Conservation (phyloP, 2,113 vertebrate species). For the Sebastes fasciatus region DNA sequence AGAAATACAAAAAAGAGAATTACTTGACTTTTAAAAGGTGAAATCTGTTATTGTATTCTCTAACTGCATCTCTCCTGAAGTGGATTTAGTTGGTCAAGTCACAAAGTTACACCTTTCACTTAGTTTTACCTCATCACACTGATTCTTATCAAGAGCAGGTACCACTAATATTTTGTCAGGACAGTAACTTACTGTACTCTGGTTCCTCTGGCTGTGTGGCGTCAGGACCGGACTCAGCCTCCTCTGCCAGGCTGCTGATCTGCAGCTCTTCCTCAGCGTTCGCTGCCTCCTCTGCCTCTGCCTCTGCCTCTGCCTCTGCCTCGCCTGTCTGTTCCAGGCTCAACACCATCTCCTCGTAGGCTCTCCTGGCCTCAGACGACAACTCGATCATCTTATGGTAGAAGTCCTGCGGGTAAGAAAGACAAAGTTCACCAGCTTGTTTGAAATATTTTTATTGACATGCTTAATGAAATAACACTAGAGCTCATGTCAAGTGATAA, state of each 20-base stretch:
- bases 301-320: constrained; percentile 6
- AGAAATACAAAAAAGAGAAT: not conserved
- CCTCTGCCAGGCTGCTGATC: constrained; percentile 1
- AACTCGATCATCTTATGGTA: constrained; percentile 97
- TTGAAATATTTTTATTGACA: not conserved
- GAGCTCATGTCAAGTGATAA: not conserved
- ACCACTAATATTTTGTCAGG: not conserved
- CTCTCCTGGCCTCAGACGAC: constrained; percentile 90
- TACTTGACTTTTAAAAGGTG: not conserved
- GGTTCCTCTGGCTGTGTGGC: constrained; percentile 82
- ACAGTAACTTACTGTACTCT: constrained; percentile 88
- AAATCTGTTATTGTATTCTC: not conserved
- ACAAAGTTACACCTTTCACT: not conserved
- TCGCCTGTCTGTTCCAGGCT: constrained; percentile 73
- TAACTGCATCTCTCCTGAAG: not conserved
- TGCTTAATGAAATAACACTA: too few species aligned
- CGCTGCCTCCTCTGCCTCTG: constrained; percentile 49
- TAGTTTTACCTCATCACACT: not conserved
- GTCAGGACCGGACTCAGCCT: constrained; percentile 28
- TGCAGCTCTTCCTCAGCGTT: constrained; percentile 31
- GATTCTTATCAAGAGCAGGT: not conserved
- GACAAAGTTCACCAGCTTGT: not conserved
- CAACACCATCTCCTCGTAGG: constrained; percentile 91
- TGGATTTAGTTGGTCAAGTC: not conserved
- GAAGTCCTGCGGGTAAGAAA: constrained; percentile 83